phyloP scores from a whole-genome alignment of 2,113 vertebrate genomes.

The Kryptolebias marmoratus region DNA sequence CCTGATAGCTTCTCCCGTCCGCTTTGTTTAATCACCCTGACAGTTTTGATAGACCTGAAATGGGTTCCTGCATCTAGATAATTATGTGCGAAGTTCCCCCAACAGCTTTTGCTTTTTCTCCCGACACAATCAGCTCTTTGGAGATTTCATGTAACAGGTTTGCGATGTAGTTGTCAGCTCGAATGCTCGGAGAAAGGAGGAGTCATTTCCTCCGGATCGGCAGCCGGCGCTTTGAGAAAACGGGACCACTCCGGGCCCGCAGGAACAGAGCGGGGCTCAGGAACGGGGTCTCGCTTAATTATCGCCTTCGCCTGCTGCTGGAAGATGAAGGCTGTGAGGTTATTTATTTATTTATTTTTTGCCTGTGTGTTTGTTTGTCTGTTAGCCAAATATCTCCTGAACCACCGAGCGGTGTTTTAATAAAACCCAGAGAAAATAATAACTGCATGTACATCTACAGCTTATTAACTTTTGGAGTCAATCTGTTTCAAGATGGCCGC shows the following conservation, averaged over 20 bases:
- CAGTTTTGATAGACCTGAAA: constrained; percentile 52
- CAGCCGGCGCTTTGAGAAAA: constrained; percentile 12
- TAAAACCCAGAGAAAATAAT: too few relatives aligned
- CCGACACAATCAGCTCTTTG: constrained; percentile 46
- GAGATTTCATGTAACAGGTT: constrained; percentile 54
- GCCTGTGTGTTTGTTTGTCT: too few relatives aligned
- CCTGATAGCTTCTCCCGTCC: constrained; percentile 29
- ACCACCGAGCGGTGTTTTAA: too few relatives aligned
- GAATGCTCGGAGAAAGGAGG: constrained; percentile 14
- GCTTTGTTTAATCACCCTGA: constrained; percentile 48
- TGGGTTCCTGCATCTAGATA: constrained; percentile 57
- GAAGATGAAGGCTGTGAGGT: too few relatives aligned
- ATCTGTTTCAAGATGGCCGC: too few relatives aligned
- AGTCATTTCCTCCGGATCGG: constrained; percentile 30
- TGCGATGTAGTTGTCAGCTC: constrained; percentile 47
- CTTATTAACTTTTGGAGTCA: too few relatives aligned
- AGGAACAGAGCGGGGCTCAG: constrained; percentile 20
- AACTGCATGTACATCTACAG: too few relatives aligned
- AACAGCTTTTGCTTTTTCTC: constrained; percentile 24
- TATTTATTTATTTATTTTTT: too few relatives aligned
- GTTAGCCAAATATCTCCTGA: too few relatives aligned
- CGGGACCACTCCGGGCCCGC: constrained; percentile 7
- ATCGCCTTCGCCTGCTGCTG: too few relatives aligned
- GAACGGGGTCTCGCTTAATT: constrained; percentile 9
- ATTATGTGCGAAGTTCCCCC: constrained; percentile 53